Conservation (phyloP, 2,113 vertebrate genomes). For the Elephantulus edwardii region DNA sequence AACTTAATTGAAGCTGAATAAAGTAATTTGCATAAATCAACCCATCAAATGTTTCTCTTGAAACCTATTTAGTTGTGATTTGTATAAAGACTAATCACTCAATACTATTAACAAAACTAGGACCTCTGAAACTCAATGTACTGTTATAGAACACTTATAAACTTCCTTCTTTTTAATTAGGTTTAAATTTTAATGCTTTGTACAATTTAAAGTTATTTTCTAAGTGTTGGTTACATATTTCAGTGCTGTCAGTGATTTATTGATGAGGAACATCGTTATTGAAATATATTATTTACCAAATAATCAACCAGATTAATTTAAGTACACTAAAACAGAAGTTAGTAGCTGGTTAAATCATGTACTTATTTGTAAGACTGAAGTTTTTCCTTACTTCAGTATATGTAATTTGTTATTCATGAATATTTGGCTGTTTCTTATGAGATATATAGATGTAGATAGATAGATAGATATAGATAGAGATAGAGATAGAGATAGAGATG, state of each 20-base stretch:
- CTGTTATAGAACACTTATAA: slow-evolving; percentile 57
- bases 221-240: slow-evolving; percentile 64
- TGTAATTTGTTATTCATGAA: background rate
- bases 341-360: background rate
- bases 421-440: background rate
- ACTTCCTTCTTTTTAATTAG: slow-evolving; percentile 72
- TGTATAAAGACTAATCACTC: background rate
- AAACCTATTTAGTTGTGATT: slow-evolving; percentile 59
- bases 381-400: background rate
- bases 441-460: background rate
- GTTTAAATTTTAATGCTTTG: slow-evolving; percentile 70
- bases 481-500: no score
- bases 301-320: background rate
- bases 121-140: slow-evolving; percentile 58
- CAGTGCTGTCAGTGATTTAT: slow-evolving; percentile 65
- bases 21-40: slow-evolving; percentile 44
- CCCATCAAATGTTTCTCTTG: slow-evolving; percentile 42
- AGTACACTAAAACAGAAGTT: background rate
- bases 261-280: slow-evolving; percentile 59
- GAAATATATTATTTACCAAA: background rate
- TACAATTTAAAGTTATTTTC: slow-evolving; percentile 68
- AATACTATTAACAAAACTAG: slow-evolving; percentile 36
- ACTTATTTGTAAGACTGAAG: background rate
- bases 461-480: background rate
- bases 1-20: slow-evolving; percentile 56